These are phyloP conservation scores for Rhizoglyphus robini DNA, from an alignment of 1,140 invertebrate genomes.

Conservation along the genomic window DNA sequence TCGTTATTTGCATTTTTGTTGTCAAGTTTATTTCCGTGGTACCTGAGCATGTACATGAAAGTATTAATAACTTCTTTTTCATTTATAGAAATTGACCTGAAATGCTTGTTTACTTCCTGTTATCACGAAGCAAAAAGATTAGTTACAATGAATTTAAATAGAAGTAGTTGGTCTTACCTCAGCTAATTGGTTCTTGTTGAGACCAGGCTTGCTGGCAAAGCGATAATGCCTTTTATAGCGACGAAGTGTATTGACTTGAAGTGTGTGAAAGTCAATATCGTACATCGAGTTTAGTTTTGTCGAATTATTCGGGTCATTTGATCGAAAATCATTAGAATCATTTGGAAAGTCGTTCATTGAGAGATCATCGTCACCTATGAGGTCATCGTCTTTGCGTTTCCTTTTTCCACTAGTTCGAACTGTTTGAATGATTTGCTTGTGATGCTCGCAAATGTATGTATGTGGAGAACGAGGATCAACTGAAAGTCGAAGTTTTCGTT, in stretches of 20 bases:
- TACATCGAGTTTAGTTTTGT: not conserved
- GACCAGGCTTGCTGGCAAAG: conserved; percentile 67
- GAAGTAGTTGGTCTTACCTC: conserved; percentile 55
- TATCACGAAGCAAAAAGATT: not conserved
- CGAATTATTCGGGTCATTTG: not conserved
- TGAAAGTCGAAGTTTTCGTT: conserved; percentile 72
- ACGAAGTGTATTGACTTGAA: conserved; percentile 80
- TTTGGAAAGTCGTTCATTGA: conserved; percentile 40
- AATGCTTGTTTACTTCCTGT: conserved; percentile 60
- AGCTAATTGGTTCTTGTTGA: conserved; percentile 86
- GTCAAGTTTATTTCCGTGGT: conserved; percentile 62
- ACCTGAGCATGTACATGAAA: conserved; percentile 92
- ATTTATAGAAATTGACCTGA: conserved; percentile 77
- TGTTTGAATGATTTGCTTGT: conserved; percentile 81
- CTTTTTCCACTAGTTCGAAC: conserved; percentile 54
- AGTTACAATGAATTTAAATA: conserved; percentile 10
- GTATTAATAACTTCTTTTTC: conserved; percentile 90
- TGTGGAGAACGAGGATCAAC: conserved; percentile 72
- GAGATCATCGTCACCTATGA: conserved; percentile 53
- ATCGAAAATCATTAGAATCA: not conserved
- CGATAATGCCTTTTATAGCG: conserved; percentile 88
- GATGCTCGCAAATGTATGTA: conserved; percentile 91
- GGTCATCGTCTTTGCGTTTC: conserved; percentile 67
- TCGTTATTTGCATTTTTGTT: not conserved
- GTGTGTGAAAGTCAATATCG: conserved; percentile 66